Percentiles rank a stretch among this genome's conserved stretches.
Conservation (phyloP, 1,140 invertebrate genomes). For the Papilio machaon region DNA sequence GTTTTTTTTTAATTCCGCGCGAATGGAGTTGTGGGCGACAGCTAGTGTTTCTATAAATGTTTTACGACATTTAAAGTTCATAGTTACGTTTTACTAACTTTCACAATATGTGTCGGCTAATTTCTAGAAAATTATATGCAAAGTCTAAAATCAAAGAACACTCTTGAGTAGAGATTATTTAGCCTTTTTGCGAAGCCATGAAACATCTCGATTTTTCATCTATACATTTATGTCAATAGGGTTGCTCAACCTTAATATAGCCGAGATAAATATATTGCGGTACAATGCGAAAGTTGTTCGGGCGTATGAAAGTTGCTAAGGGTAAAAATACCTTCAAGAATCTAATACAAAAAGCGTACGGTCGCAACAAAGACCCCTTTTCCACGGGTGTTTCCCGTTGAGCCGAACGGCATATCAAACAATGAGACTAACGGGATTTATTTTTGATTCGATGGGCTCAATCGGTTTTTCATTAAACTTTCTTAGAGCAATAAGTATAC, state of each 20-base stretch:
- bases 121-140: background rate
- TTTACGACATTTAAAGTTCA: too few species aligned
- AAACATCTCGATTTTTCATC: background rate
- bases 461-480: too few species aligned
- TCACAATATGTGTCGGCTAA: background rate
- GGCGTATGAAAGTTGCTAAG: conserved; percentile 14
- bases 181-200: background rate
- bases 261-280: conserved; percentile 14
- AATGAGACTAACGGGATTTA: too few species aligned
- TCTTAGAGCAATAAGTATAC: too few species aligned
- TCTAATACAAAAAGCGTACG: conserved; percentile 28
- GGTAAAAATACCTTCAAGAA: conserved; percentile 17
- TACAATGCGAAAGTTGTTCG: background rate
- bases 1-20: too few species aligned
- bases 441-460: too few species aligned
- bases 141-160: background rate
- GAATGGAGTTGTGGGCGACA: too few species aligned
- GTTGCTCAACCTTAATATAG: background rate
- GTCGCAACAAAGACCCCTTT: background rate
- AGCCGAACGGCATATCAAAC: too few species aligned
- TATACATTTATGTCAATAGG: background rate
- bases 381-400: background rate
- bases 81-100: too few species aligned
- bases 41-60: too few species aligned
- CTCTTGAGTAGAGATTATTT: background rate